Percentiles rank a stretch among this genome's conserved stretches.
phyloP scores from a whole-genome alignment of 2,888 invertebrate species.

The Caenorhabditis imperialis region DNA sequence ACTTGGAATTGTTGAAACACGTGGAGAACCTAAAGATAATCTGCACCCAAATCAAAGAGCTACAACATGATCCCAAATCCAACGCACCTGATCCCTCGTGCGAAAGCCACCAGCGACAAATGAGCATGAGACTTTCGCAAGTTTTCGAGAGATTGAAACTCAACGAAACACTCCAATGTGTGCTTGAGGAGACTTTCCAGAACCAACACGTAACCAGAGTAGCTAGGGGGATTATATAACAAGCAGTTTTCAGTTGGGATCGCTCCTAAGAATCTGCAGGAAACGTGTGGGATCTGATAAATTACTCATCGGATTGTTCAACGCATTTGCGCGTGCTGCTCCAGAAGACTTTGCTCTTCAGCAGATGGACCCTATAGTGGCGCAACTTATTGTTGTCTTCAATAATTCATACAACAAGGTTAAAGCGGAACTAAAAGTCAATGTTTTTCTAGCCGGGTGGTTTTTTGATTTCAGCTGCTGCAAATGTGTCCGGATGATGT shows the following conservation, averaged over 20 bases:
- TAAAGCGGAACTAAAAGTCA: constrained; percentile 17
- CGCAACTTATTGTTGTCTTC: constrained; percentile 71
- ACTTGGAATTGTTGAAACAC: constrained; percentile 78
- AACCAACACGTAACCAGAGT: constrained; percentile 70
- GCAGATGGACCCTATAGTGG: constrained; percentile 72
- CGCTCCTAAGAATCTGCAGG: constrained; percentile 77
- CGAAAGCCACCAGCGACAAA: constrained; percentile 78
- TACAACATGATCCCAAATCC: constrained; percentile 59
- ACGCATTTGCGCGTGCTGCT: constrained; percentile 66
- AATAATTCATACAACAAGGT: constrained; percentile 73
- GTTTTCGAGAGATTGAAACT: constrained; percentile 79
- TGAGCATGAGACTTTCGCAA: constrained; percentile 78
- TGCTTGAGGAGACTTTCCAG: constrained; percentile 77
- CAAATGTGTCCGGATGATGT: constrained; percentile 57
- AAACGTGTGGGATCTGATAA: constrained; percentile 79
- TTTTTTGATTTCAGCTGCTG: constrained; percentile 37
- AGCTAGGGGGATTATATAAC: neutral
- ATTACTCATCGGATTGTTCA: constrained; percentile 73
- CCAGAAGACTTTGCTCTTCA: constrained; percentile 68
- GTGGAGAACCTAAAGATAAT: constrained; percentile 76
- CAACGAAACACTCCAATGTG: constrained; percentile 78
- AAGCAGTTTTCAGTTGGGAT: constrained; percentile 73
- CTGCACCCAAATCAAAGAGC: constrained; percentile 76
- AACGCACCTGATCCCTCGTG: constrained; percentile 71
- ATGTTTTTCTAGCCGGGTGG: neutral